Conservation (phyloP, 1,140 invertebrate species). For the Cyclina sinensis region DNA sequence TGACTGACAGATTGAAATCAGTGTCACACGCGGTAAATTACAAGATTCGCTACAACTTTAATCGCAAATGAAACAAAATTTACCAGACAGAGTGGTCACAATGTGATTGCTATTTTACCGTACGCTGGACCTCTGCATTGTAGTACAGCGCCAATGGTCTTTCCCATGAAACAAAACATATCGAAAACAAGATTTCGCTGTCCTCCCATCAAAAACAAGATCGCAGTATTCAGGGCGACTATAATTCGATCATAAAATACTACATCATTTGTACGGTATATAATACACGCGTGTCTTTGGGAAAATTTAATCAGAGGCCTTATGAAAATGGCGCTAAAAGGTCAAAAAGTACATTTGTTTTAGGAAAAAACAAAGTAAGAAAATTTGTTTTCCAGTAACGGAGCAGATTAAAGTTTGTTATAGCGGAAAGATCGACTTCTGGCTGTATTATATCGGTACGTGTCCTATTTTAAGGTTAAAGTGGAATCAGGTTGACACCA, state of each 20-base stretch:
- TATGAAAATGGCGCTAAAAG: background rate
- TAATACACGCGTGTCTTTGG: background rate
- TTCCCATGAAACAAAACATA: conserved; percentile 1
- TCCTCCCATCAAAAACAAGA: background rate
- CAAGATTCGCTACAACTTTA: background rate
- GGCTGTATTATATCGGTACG: too few species aligned
- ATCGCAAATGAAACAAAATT: background rate
- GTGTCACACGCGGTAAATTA: conserved; percentile 28
- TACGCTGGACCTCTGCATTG: background rate
- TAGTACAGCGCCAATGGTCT: background rate
- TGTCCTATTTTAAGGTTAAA: too few species aligned
- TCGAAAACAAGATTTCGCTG: background rate
- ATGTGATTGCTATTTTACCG: background rate
- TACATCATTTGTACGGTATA: background rate
- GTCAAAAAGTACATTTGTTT: background rate
- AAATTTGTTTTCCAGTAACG: background rate
- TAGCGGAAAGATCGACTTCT: too few species aligned
- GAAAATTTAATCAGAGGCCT: background rate
- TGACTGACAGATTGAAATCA: background rate
- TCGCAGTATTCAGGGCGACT: background rate
- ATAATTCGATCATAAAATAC: background rate
- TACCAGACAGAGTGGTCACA: background rate
- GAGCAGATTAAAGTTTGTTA: background rate
- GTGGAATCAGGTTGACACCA: too few species aligned
- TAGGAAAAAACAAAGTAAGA: background rate